A percentile compares a stretch with the other conserved stretches of the same genome.
Conservation (phyloP, 2,888 invertebrate genomes). For the Aricia artaxerxes region DNA sequence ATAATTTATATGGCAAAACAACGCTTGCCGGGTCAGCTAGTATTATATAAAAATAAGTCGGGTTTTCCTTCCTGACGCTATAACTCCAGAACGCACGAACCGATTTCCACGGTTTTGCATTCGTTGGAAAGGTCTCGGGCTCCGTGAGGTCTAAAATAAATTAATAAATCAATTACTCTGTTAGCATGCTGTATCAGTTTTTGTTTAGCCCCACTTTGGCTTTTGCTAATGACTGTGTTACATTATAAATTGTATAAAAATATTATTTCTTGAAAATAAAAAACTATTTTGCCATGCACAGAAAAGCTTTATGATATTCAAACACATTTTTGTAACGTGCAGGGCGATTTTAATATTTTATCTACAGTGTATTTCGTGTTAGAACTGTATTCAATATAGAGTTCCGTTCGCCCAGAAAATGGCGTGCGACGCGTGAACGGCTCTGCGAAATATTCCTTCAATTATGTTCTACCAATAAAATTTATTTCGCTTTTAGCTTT, state of each 20-base stretch:
- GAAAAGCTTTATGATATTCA: background rate
- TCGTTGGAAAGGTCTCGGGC: too few relatives aligned
- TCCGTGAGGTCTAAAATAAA: too few relatives aligned
- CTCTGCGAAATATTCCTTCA: constrained; percentile 34
- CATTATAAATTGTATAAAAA: too few relatives aligned
- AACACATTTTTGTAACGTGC: constrained; percentile 33
- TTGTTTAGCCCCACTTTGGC: too few relatives aligned
- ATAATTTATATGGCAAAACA: too few relatives aligned
- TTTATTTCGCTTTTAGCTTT: constrained; percentile 35
- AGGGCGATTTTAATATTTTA: constrained; percentile 4
- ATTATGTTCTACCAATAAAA: constrained; percentile 34
- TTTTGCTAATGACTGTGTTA: background rate
- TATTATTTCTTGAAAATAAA: background rate
- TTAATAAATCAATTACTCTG: too few relatives aligned
- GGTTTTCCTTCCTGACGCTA: too few relatives aligned
- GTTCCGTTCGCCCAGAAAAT: constrained; percentile 73
- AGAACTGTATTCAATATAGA: constrained; percentile 69
- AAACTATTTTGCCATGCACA: background rate
- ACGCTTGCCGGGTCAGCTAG: too few relatives aligned
- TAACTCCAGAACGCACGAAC: too few relatives aligned
- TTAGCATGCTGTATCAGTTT: too few relatives aligned
- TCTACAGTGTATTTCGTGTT: constrained; percentile 52
- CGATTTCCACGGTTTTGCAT: too few relatives aligned
- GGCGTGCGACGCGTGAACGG: constrained; percentile 60
- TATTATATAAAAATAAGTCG: too few relatives aligned